Base-by-base conservation (phyloP, 2,113 vertebrate species). In the Gnathonemus longibarbis region DNA sequence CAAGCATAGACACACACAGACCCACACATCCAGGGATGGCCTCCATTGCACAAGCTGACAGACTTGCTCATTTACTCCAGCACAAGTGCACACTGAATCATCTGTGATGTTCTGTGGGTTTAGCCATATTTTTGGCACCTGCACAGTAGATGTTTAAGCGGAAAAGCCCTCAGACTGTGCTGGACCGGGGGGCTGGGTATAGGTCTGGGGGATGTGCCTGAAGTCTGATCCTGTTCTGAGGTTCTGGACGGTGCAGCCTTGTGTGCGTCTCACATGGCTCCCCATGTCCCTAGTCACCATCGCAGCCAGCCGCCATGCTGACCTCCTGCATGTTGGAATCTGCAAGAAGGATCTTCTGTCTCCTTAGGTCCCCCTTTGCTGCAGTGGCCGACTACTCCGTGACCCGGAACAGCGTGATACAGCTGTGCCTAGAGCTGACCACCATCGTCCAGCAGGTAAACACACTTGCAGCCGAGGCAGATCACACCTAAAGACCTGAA, bases 351-450 rank as follows among this genome's bases (percentile, higher is more conserved):
- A 95, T 95, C 93, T 96, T 94, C 84, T 97, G 95, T 94, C 96
- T 94, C 95, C 96, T 93, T 94, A 99, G 98, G 94, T 96, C 98
- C 86, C 98, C 98, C 0, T 99, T 99, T 93, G 97, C 98, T 58
- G 97, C 98, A n/a, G 97, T 99, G 92, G 97, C 98, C 13, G 98
- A 99, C 93, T 99, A 98, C 93, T 97, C 97, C 2, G 93, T 97
- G 93, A 98, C 97, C 84, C 97, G 98, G 94, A 99, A 99, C 94
- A 98, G 97, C 92, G 98, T 99, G 90, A 99, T 99, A 93, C 98
- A 99, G 92, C 96, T 99, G 48, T 99, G 98, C 95, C 95, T 99
- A 90, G 98, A 99, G 92, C 95, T 99, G 91, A 99, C 98, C 1
- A 99, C 98, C 17, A 97, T 97, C 56, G 98, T 99, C 91, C 98